Base-by-base conservation (phyloP, 2,888 invertebrate genomes). In the Frankliniella intonsa region DNA sequence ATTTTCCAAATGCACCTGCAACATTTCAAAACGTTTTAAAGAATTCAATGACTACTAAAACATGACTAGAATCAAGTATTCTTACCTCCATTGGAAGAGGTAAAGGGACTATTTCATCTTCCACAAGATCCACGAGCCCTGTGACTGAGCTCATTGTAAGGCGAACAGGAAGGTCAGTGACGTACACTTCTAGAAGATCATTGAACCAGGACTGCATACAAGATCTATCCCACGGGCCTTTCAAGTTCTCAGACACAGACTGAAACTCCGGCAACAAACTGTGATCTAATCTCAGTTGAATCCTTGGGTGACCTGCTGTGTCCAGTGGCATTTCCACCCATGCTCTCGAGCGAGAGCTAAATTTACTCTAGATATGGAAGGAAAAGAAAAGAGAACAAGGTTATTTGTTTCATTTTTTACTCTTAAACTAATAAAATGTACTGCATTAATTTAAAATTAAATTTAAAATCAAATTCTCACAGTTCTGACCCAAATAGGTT, bases 121-220 rank as follows among this genome's bases (percentile, higher is more conserved):
- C 97, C 0, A 94, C 90, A 84, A 97, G 91, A 88, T 96, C 97
- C 0, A 93, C 91, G 19, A 97, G 88, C 17, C 95, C 95, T 62
- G 93, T 91, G 0, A 96, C 91, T 0, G 95, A 95, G 86, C 95
- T 95, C 93, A 95, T 94, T 81, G 93, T 93, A 82, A 96, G 89
- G 19, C 91, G 90, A 84, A 95, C 87, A 82, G 89, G 90, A 81
- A 95, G 88, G 85, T 95, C 93, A 17, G 84, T 81, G 25, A 86
- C 76, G 50, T 83, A 83, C 80, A 84, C 83, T 22, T 83, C 85
- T 17, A 86, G 62, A 50, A 84, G 80, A 82, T 85, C 84, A 81
- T 84, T 83, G 81, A 85, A 85, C 85, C 85, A 85, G n/a, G 83
- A 25, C 69, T 76, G 69, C 69, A 76, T 76, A 25, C 69, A 76